Evolutionary conservation across 2,797 vertebrate species (phyloP).

Genomic region (Distichodus sexfasciatus): DNA sequence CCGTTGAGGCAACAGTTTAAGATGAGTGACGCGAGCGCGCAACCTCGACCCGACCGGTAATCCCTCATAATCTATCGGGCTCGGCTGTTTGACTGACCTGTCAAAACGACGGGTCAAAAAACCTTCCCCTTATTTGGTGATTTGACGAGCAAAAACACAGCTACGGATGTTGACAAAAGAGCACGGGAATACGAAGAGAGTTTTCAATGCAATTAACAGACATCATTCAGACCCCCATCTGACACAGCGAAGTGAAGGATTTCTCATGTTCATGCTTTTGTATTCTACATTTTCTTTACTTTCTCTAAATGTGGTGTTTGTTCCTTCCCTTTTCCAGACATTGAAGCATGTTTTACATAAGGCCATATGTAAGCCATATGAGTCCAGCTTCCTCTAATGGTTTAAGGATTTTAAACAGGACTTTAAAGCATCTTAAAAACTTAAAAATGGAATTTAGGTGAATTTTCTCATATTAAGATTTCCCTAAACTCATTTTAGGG

Average conservation of each 20-base stretch:
- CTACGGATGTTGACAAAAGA: constrained; percentile 19
- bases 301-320: no score
- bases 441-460: no score
- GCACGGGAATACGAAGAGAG: not conserved
- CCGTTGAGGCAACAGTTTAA: constrained; percentile 37
- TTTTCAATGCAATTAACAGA: constrained; percentile 13
- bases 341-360: no score
- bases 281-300: no score
- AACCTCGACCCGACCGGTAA: constrained; percentile 11
- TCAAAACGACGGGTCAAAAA: constrained; percentile 20
- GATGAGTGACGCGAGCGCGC: constrained; percentile 28
- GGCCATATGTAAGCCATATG: no score
- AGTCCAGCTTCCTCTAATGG: no score
- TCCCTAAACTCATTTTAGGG: no score
- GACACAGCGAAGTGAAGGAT: not conserved
- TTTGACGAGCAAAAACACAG: constrained; percentile 6
- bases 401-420: no score
- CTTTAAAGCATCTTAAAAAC: no score
- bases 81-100: constrained; percentile 22
- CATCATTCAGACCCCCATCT: not conserved
- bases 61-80: constrained; percentile 18
- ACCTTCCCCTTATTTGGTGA: constrained; percentile 7
- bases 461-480: no score
- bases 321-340: no score
- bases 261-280: no score